Percentiles rank a stretch among this genome's conserved stretches.
These are phyloP conservation scores for Amblyraja radiata DNA, from an alignment of 2,797 vertebrate species.

Conservation along the genomic window DNA sequence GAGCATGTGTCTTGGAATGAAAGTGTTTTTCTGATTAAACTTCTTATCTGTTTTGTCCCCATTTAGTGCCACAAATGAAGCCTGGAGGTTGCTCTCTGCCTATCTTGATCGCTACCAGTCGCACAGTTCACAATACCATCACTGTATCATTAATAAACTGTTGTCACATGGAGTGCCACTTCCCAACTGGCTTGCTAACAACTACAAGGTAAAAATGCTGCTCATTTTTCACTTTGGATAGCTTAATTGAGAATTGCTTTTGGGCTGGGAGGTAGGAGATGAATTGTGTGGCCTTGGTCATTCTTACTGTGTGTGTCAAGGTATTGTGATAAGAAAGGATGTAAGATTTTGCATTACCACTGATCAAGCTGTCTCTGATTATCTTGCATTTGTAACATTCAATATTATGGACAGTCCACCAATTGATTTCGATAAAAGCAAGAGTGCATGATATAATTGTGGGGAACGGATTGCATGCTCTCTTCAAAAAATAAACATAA, in stretches of 20 bases:
- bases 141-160: slow-evolving; percentile 82
- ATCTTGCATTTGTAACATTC: not conserved
- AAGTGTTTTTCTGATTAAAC: not conserved
- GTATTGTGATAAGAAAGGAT: not conserved
- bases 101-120: slow-evolving; percentile 73
- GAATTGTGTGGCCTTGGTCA: not conserved
- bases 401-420: not conserved
- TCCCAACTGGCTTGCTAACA: slow-evolving; percentile 84
- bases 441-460: not conserved
- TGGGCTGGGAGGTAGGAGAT: not conserved
- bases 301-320: not conserved
- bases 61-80: slow-evolving; percentile 81
- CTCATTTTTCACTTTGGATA: not conserved
- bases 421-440: not conserved
- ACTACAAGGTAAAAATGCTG: slow-evolving; percentile 72
- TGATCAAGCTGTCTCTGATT: not conserved
- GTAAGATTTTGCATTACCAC: not conserved
- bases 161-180: slow-evolving; percentile 77
- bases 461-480: not conserved
- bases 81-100: slow-evolving; percentile 77
- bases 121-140: slow-evolving; percentile 72
- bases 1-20: not conserved
- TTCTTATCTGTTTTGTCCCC: not conserved
- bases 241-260: not conserved
- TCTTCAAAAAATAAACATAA: no score